Percentiles rank a stretch among this genome's conserved stretches.
Evolutionary conservation across 2,797 vertebrate genomes (phyloP).

Genomic region (Peromyscus attwateri): DNA sequence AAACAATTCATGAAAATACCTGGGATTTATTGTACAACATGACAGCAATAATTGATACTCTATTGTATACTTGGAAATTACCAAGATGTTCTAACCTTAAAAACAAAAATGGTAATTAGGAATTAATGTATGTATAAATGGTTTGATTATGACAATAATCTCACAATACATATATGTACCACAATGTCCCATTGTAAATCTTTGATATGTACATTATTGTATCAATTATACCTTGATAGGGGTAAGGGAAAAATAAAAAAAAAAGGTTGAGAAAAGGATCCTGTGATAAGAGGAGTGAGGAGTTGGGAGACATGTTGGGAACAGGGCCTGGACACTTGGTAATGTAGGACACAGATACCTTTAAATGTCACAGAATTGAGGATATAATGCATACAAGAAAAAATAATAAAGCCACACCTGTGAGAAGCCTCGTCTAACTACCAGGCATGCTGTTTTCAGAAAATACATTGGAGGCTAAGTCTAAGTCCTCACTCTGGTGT

Average conservation of each 20-base stretch:
- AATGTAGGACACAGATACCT: not conserved
- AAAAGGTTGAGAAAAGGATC: not conserved
- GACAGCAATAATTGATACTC: not conserved
- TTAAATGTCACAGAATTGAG: not conserved
- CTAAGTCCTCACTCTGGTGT: not conserved
- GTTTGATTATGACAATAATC: not conserved
- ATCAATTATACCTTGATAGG: not conserved
- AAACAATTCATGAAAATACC: not conserved
- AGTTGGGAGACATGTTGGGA: not conserved
- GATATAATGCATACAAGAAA: not conserved
- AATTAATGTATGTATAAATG: not conserved
- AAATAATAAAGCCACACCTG: not conserved
- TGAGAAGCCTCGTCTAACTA: not conserved
- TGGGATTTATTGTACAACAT: not conserved
- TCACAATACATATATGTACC: not conserved
- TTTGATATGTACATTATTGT: not conserved
- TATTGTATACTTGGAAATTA: not conserved
- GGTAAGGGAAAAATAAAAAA: rapidly evolving
- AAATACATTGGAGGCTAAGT: not conserved
- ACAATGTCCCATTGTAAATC: not conserved
- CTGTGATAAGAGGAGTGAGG: not conserved
- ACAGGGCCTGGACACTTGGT: not conserved
- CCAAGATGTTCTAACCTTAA: not conserved
- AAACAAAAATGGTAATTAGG: not conserved
- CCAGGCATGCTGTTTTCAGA: not conserved